These are phyloP conservation scores for Adrianichthys oophorus DNA, from an alignment of 2,797 vertebrate species.

Conservation along the genomic window DNA sequence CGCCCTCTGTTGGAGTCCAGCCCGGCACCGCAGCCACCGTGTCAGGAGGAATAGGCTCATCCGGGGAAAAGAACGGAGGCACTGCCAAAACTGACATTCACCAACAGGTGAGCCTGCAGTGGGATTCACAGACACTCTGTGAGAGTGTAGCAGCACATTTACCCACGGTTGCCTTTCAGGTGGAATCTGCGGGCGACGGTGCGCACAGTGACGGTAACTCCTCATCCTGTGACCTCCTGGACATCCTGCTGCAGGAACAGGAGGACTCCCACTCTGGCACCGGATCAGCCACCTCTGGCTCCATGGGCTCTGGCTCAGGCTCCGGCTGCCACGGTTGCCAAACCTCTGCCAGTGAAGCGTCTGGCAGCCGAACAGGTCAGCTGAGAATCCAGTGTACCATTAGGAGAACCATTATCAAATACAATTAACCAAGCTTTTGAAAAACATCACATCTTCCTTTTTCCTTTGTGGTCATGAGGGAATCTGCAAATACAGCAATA, in stretches of 20 bases:
- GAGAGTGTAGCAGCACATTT: not conserved
- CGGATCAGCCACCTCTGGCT: slow-evolving; percentile 86
- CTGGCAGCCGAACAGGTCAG: slow-evolving; percentile 84
- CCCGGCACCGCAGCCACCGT: slow-evolving; percentile 7
- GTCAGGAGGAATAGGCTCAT: slow-evolving; percentile 4
- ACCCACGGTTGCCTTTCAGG: slow-evolving; percentile 35
- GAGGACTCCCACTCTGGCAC: slow-evolving; percentile 85
- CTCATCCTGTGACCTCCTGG: slow-evolving; percentile 86
- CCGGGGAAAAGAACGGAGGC: slow-evolving; percentile 42
- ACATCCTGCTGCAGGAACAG: slow-evolving; percentile 85
- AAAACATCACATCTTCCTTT: too few relatives aligned
- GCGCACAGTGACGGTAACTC: slow-evolving; percentile 82
- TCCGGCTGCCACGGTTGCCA: slow-evolving; percentile 82
- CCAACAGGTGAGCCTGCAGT: slow-evolving; percentile 74
- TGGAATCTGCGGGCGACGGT: slow-evolving; percentile 62
- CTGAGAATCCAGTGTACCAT: slow-evolving; percentile 1
- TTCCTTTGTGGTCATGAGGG: too few relatives aligned
- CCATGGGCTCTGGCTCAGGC: slow-evolving; percentile 82
- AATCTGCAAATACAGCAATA: too few relatives aligned
- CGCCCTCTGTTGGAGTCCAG: slow-evolving; percentile 34
- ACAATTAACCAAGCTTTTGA: too few relatives aligned
- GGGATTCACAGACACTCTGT: too few relatives aligned
- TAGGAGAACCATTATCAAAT: too few relatives aligned
- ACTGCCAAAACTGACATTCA: slow-evolving; percentile 46
- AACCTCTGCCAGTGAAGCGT: slow-evolving; percentile 77